Percentiles rank a stretch among this genome's conserved stretches.
phyloP scores from a whole-genome alignment of 92 coral and sea anemone genomes.

The Porites rus region DNA sequence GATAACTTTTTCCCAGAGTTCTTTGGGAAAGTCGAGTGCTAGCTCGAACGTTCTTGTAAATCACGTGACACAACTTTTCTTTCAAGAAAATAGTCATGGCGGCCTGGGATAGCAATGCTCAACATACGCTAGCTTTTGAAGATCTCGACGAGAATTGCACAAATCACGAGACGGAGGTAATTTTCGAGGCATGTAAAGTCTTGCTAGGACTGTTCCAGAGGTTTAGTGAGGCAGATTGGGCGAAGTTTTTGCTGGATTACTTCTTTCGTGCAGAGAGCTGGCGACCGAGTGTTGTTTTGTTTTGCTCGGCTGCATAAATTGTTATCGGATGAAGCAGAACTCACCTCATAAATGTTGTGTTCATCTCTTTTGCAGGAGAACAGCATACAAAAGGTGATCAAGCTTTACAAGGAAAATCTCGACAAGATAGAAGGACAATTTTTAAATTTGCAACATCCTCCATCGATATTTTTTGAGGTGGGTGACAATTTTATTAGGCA shows the following conservation, averaged over 20 bases:
- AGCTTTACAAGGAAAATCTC: conserved; percentile 90
- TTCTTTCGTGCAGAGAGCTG: conserved; percentile 80
- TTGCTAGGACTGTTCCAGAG: conserved; percentile 22
- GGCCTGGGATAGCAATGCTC: conserved; percentile 71
- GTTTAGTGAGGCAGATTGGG: conserved; percentile 34
- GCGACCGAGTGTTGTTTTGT: conserved; percentile 78
- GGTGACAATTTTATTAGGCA: conserved; percentile 24
- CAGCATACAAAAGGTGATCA: conserved; percentile 92
- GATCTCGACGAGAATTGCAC: conserved; percentile 74
- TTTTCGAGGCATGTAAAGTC: conserved; percentile 20
- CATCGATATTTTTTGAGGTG: conserved; percentile 98
- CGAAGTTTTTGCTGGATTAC: conserved; percentile 19
- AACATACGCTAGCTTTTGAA: conserved; percentile 73
- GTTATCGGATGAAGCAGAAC: conserved; percentile 12
- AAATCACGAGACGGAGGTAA: conserved; percentile 89
- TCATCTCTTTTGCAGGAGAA: conserved; percentile 81
- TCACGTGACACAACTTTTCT: conserved; percentile 91
- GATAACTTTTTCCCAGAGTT: conserved; percentile 55
- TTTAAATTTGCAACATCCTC: conserved; percentile 90
- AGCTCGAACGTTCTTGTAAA: conserved; percentile 35
- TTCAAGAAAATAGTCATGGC: conserved; percentile 88
- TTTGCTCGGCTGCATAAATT: conserved; percentile 69
- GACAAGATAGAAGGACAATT: conserved; percentile 95
- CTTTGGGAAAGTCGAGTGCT: conserved; percentile 3
- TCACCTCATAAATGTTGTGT: conserved; percentile 25